Evolutionary conservation across 2,113 vertebrate genomes (phyloP).

Genomic region (Lipophrys pholis): DNA sequence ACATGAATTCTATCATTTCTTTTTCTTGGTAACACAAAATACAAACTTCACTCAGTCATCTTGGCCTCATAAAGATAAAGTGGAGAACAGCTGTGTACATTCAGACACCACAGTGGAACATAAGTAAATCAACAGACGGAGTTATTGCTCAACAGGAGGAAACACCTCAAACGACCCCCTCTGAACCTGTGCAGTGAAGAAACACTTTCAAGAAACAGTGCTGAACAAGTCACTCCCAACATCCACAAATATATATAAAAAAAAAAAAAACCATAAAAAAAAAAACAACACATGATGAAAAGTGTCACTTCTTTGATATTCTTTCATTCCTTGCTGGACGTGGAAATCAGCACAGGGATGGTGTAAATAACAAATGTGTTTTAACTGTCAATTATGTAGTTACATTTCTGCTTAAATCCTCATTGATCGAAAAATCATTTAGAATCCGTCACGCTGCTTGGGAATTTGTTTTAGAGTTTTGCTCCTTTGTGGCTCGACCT

Average conservation of each 20-base stretch:
- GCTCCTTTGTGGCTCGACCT: background rate
- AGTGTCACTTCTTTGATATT: background rate
- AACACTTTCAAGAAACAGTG: conserved; percentile 18
- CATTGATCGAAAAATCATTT: background rate
- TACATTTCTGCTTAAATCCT: background rate
- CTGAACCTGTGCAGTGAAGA: conserved; percentile 20
- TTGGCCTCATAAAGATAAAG: conserved; percentile 24
- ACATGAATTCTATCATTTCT: background rate
- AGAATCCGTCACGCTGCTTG: background rate
- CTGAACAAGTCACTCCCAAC: background rate
- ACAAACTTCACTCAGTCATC: conserved; percentile 5
- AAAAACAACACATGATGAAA: background rate
- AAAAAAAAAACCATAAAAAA: background rate
- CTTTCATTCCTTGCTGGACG: background rate
- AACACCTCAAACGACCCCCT: conserved; percentile 42
- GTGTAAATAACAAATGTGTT: background rate
- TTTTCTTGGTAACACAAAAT: conserved; percentile 6
- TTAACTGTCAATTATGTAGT: background rate
- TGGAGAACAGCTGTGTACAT: conserved; percentile 27
- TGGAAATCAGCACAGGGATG: background rate
- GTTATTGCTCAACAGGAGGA: conserved; percentile 57
- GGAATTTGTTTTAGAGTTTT: background rate
- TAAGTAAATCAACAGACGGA: conserved; percentile 36
- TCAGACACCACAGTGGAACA: conserved; percentile 34
- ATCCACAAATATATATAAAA: background rate